phyloP scores from a whole-genome alignment of 1,140 invertebrate species.

The Drosophila nikananu region DNA sequence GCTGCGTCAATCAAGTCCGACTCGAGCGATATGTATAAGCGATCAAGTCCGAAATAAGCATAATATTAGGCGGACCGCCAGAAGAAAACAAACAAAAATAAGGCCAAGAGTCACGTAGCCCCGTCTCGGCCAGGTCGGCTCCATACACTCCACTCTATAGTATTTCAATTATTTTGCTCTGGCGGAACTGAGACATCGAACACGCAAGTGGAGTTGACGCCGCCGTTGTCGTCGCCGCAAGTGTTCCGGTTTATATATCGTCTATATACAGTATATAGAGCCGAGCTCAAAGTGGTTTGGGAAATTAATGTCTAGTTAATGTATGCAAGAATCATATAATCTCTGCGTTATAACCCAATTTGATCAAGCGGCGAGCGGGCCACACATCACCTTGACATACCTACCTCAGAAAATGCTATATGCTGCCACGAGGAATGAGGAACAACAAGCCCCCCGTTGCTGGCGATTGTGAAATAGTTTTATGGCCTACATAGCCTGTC shows the following conservation, averaged over 20 bases:
- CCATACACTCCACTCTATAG: conserved; percentile 28
- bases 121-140: conserved; percentile 21
- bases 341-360: conserved; percentile 63
- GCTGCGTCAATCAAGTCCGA: conserved; percentile 63
- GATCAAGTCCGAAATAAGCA: conserved; percentile 42
- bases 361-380: conserved; percentile 33
- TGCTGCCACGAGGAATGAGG: conserved; percentile 46
- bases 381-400: conserved; percentile 76
- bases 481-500: conserved; percentile 6
- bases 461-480: conserved; percentile 43
- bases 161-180: conserved; percentile 55
- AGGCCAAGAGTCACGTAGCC: conserved; percentile 45
- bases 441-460: conserved; percentile 11
- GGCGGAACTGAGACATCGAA: conserved; percentile 52
- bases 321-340: conserved; percentile 65
- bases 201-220: conserved; percentile 46
- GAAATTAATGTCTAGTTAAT: conserved; percentile 47
- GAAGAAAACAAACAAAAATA: conserved; percentile 23
- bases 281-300: conserved; percentile 33
- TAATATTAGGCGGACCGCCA: conserved; percentile 36
- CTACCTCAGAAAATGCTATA: conserved; percentile 43
- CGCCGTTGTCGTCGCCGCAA: conserved; percentile 22
- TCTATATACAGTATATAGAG: conserved; percentile 11
- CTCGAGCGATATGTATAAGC: conserved; percentile 46
- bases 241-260: conserved; percentile 56